phyloP scores from a whole-genome alignment of 2,888 invertebrate species.

The Acrocyrtus sp. region DNA sequence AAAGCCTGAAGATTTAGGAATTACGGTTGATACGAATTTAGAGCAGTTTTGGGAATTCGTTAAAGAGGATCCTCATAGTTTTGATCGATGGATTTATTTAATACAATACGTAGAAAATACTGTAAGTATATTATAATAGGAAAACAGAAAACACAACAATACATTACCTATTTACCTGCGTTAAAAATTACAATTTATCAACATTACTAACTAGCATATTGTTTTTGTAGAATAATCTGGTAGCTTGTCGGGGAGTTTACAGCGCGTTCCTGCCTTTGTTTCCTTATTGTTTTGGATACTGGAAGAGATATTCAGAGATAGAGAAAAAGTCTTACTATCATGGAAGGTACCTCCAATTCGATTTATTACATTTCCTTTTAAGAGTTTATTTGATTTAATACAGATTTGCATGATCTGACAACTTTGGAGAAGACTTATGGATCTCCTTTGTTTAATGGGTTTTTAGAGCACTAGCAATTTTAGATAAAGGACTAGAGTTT shows the following conservation, averaged over 20 bases:
- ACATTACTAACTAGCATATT: not conserved
- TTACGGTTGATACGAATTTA: slow-evolving; percentile 55
- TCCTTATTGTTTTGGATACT: slow-evolving; percentile 65
- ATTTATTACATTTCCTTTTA: not conserved
- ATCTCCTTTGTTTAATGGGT: slow-evolving; percentile 5
- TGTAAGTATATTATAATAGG: slow-evolving; percentile 51
- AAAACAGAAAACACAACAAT: not conserved
- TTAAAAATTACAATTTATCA: slow-evolving; percentile 1
- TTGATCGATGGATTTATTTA: slow-evolving; percentile 64
- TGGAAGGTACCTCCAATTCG: slow-evolving; percentile 58
- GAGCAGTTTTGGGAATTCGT: slow-evolving; percentile 64
- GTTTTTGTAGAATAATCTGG: slow-evolving; percentile 61
- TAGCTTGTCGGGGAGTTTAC: slow-evolving; percentile 63
- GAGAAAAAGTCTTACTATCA: slow-evolving; percentile 60
- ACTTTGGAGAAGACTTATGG: too few species aligned
- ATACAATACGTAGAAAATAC: slow-evolving; percentile 64
- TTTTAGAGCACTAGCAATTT: slow-evolving; percentile 68
- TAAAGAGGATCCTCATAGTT: slow-evolving; percentile 64
- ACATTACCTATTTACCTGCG: not conserved
- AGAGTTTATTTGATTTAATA: not conserved
- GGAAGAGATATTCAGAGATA: slow-evolving; percentile 64
- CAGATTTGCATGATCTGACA: not conserved
- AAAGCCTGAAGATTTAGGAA: slow-evolving; percentile 46
- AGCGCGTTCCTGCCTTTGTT: slow-evolving; percentile 65
- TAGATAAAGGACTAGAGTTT: slow-evolving; percentile 69